Evolutionary conservation across 2,113 vertebrate species (phyloP), one percentile per base, ranked within the genome.

Genomic region (Boulengeromyrus knoepffleri): DNA sequence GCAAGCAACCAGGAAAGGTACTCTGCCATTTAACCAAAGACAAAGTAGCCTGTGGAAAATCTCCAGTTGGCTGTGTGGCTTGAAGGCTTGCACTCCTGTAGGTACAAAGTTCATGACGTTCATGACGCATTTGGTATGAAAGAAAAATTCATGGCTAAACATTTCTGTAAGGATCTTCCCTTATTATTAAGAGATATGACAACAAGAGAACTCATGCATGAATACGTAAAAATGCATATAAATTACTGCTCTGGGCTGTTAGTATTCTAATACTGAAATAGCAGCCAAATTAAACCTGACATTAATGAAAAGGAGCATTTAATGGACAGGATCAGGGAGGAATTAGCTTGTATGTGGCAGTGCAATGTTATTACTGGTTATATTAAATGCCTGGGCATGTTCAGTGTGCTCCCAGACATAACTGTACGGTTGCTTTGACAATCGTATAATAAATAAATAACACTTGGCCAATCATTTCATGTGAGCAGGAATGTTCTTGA

Each of bases 391-490:
- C 15, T 87, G n/a, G 46, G 85, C 27, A 50, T 87, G 49, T 49
- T 12, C 49, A 50, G 27, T 27, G 47, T 53, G 17, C 52, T 36
- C 83, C 83, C 42, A 46, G 39, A 45, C 46, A n/a, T 24, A 47
- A n/a, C 21, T 85, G 39, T 21, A 85, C n/a, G 24, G 86, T 36
- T 56, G 86, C 49, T 88, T 56, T 27, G 49, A 36, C 31, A 88
- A 56, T 58, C 39, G 58, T 90, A 53, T 17, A 89, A 77, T 47
- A 74, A 58, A 77, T 52, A 89, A 89, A 52, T 24, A 17, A 39
- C 42, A 39, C 56, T 74, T 89, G 62, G 66, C 9, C 88, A 85
- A 86, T 87, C 3, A 39, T 1, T 58, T 19, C 87, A 84, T 85
- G 74, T 89, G 80, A 88, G 39, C 50, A 56, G 31, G 17, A 58